Conservation (phyloP, 2,113 vertebrate genomes). For the Chaetops frenatus region DNA sequence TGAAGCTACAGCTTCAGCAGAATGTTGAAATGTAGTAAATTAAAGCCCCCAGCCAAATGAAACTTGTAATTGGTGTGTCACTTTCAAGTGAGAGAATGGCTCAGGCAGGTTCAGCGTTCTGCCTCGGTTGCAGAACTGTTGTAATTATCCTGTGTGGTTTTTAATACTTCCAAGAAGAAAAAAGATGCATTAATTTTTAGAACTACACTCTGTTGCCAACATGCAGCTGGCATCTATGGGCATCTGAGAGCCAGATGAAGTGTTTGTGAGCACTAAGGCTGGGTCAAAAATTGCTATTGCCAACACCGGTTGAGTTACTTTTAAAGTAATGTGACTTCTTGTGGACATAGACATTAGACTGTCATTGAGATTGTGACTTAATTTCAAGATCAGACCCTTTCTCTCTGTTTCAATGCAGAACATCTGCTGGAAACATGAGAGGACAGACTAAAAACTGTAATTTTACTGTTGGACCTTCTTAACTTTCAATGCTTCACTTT, state of each 20-base stretch:
- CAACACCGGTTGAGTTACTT: neutral
- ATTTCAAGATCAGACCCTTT: neutral
- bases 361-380: neutral
- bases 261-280: neutral
- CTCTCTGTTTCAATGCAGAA: neutral
- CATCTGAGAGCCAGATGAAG: neutral
- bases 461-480: neutral
- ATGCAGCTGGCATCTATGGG: neutral
- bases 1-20: neutral
- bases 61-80: neutral
- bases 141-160: slow-evolving; percentile 7
- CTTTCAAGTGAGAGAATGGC: neutral
- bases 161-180: neutral
- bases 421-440: neutral
- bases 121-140: neutral
- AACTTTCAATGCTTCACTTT: neutral
- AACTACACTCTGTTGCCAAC: neutral
- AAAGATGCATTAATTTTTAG: neutral
- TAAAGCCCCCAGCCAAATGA: neutral
- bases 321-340: neutral
- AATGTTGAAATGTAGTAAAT: neutral
- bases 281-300: neutral
- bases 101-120: neutral
- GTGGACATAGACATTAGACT: neutral
- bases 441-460: neutral